Evolutionary conservation across 2,797 vertebrate species (phyloP).

Genomic region (Myotis pilosus): DNA sequence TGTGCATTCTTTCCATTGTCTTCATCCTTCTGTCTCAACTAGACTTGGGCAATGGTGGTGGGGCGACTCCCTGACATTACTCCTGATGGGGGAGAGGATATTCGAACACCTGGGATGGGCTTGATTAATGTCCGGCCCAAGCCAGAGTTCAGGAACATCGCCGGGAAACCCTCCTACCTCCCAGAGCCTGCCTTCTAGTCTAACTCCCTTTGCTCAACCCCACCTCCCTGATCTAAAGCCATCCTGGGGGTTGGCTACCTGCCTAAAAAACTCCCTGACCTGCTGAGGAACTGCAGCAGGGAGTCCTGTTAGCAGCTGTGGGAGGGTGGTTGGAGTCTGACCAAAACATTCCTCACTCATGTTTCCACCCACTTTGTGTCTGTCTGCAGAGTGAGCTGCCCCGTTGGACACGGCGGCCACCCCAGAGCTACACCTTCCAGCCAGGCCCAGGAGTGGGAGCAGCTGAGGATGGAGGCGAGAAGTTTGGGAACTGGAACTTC

Average conservation of each 20-base stretch:
- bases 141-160: not conserved
- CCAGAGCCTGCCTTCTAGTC: not conserved
- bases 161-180: not conserved
- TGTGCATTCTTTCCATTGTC: not conserved
- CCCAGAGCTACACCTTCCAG: not conserved
- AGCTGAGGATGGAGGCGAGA: not conserved
- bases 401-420: not conserved
- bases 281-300: not conserved
- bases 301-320: conserved; percentile 59
- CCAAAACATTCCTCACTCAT: conserved; percentile 51
- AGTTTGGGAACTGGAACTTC: not conserved
- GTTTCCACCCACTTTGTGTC: conserved; percentile 51
- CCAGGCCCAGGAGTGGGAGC: not conserved
- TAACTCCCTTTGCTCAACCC: not conserved
- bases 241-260: not conserved
- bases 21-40: not conserved
- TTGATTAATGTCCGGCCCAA: not conserved
- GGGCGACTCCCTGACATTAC: not conserved
- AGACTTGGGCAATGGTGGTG: not conserved
- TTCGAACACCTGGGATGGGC: not conserved
- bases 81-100: not conserved
- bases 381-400: conserved; percentile 1
- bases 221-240: not conserved
- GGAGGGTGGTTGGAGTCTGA: conserved; percentile 58
- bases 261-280: conserved; percentile 63